Percentiles rank a stretch among this genome's conserved stretches.
Conservation (phyloP, 1,140 invertebrate genomes). For the Phymastichus coffea region DNA sequence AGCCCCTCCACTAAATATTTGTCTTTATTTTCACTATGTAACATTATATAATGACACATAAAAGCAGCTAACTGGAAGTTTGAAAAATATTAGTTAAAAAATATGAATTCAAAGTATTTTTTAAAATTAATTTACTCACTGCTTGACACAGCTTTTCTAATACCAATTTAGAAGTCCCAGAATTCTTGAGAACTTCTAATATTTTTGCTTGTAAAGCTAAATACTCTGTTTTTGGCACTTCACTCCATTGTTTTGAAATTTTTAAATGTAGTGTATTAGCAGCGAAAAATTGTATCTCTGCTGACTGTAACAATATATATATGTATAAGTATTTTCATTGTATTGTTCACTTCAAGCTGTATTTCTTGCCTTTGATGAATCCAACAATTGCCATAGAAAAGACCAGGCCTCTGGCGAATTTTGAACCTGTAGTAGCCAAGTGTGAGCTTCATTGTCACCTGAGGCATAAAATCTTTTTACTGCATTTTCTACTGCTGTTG, state of each 20-base stretch:
- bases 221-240: conserved; percentile 78
- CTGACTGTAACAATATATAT: conserved; percentile 60
- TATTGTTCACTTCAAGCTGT: not conserved
- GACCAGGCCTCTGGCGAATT: conserved; percentile 82
- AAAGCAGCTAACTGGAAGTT: conserved; percentile 47
- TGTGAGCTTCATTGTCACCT: conserved; percentile 71
- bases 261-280: conserved; percentile 86
- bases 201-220: conserved; percentile 73
- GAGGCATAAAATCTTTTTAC: conserved; percentile 58
- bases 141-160: conserved; percentile 83
- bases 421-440: conserved; percentile 80
- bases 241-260: conserved; percentile 81
- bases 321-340: not conserved
- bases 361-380: conserved; percentile 67
- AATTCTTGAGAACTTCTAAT: conserved; percentile 71
- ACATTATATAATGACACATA: conserved; percentile 36
- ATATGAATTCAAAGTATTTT: conserved; percentile 1
- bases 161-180: conserved; percentile 78
- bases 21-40: conserved; percentile 29
- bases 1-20: conserved; percentile 47
- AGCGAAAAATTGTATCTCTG: conserved; percentile 90
- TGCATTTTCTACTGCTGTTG: conserved; percentile 51
- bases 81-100: not conserved
- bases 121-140: conserved; percentile 55
- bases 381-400: conserved; percentile 84